Evolutionary conservation across 1,140 invertebrate genomes (phyloP).

Genomic region (Eupristina koningsbergeri): DNA sequence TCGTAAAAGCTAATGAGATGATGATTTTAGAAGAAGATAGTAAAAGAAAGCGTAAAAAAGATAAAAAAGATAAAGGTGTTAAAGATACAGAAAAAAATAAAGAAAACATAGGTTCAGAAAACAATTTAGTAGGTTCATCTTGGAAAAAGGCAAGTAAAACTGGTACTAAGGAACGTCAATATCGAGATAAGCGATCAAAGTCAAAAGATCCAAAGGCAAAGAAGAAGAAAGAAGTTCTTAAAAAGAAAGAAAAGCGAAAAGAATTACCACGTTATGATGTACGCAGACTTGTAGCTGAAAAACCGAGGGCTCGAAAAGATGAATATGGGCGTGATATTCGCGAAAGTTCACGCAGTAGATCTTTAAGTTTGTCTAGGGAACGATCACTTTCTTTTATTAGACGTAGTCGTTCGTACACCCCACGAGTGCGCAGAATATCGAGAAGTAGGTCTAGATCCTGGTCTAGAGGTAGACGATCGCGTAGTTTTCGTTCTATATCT

Average conservation of each 20-base stretch:
- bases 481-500: conserved; percentile 59
- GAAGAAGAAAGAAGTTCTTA: conserved; percentile 82
- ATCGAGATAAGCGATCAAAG: conserved; percentile 77
- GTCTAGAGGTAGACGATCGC: conserved; percentile 58
- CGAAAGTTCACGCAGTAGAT: conserved; percentile 68
- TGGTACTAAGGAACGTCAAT: conserved; percentile 85
- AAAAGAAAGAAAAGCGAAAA: conserved; percentile 82
- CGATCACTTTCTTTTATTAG: conserved; percentile 52
- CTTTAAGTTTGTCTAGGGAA: conserved; percentile 59
- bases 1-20: background rate
- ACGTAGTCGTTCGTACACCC: conserved; percentile 61
- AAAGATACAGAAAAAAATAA: conserved; percentile 76
- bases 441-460: conserved; percentile 65
- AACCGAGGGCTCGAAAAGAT: conserved; percentile 80
- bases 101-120: conserved; percentile 74
- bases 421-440: conserved; percentile 47
- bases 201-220: conserved; percentile 73
- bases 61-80: conserved; percentile 67
- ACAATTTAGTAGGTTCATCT: conserved; percentile 68
- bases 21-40: conserved; percentile 63
- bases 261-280: conserved; percentile 88
- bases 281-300: conserved; percentile 82
- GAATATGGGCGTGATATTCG: conserved; percentile 84
- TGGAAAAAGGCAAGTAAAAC: conserved; percentile 90
- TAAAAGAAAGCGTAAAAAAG: conserved; percentile 64